Evolutionary conservation across 1,140 invertebrate genomes (phyloP).

Genomic region (Ericerus pela): DNA sequence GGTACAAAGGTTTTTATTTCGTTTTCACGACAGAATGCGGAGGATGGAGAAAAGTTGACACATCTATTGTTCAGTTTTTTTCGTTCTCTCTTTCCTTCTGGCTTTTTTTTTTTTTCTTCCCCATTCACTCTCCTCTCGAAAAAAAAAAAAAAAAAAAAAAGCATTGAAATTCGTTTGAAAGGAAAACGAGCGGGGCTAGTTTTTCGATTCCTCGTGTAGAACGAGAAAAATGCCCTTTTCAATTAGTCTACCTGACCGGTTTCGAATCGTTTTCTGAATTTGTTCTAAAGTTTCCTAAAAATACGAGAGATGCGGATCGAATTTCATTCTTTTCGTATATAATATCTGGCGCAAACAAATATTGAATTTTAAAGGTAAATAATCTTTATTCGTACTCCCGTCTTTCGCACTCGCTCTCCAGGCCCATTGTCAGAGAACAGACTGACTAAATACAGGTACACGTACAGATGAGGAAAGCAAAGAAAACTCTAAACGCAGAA

Average conservation of each 20-base stretch:
- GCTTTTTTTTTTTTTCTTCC: too few species aligned
- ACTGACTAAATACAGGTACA: too few species aligned
- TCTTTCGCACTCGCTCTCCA: too few species aligned
- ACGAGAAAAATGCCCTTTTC: background rate
- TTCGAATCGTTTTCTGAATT: background rate
- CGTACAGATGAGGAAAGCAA: too few species aligned
- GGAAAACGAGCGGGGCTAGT: background rate
- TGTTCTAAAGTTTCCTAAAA: conserved; percentile 1
- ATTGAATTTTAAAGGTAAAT: too few species aligned
- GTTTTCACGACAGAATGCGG: background rate
- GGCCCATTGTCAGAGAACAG: too few species aligned
- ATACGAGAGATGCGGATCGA: background rate
- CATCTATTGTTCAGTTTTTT: conserved; percentile 4
- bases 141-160: too few species aligned
- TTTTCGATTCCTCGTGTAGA: background rate
- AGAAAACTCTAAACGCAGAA: too few species aligned
- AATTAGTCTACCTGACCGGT: background rate
- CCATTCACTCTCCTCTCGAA: background rate
- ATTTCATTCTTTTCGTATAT: too few species aligned
- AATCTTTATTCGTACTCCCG: too few species aligned
- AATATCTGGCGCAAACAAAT: too few species aligned
- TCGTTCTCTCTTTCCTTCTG: background rate
- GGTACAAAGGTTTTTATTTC: background rate
- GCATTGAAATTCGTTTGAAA: conserved; percentile 3
- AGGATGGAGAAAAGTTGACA: background rate